These are phyloP conservation scores for Xenopus tropicalis DNA, from an alignment of 2,113 vertebrate species.

Conservation along the genomic window DNA sequence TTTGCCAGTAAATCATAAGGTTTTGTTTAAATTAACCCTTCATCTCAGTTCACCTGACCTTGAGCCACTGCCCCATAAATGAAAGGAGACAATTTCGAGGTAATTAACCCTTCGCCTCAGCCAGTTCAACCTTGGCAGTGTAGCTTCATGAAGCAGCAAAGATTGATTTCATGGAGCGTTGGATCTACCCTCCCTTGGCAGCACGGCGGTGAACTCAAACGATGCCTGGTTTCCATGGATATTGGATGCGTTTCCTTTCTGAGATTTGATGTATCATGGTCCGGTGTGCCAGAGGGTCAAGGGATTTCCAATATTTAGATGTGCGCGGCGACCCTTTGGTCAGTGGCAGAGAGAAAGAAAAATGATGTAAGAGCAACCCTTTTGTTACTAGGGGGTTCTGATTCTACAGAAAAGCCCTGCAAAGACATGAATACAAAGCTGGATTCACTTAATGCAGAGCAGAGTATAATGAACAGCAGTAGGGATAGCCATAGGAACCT, in stretches of 20 bases:
- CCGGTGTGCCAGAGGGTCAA: neutral
- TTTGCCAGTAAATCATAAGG: constrained; percentile 18
- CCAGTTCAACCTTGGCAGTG: constrained; percentile 17
- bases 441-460: too few species aligned
- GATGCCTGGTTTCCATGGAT: constrained; percentile 13
- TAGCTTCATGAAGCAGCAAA: constrained; percentile 27
- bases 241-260: constrained; percentile 2
- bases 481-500: too few species aligned
- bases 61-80: constrained; percentile 25
- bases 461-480: too few species aligned
- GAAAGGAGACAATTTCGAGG: constrained; percentile 33
- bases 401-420: neutral
- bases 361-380: neutral
- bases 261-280: neutral
- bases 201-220: constrained; percentile 2
- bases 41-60: constrained; percentile 15
- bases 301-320: neutral
- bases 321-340: neutral
- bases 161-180: constrained; percentile 36
- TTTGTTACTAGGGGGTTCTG: too few species aligned
- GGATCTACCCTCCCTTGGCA: constrained; percentile 11
- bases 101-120: constrained; percentile 30
- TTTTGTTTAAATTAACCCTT: constrained; percentile 30
- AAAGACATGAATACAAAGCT: neutral
- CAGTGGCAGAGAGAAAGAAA: neutral